Conservation (phyloP, 92 coral and sea anemone genomes). For the Actinernus sp. region DNA sequence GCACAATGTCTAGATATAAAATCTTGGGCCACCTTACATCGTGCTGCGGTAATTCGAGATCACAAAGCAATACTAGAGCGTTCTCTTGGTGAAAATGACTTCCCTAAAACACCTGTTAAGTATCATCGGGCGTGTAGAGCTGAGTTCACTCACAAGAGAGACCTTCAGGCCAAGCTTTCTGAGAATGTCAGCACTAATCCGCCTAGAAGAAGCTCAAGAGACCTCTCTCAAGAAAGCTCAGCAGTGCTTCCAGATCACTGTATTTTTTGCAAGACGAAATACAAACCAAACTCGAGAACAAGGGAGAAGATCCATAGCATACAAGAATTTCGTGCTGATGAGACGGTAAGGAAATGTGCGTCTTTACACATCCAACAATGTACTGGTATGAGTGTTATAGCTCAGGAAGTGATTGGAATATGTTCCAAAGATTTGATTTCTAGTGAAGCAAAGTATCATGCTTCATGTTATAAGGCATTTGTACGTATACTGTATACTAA, state of each 20-base stretch:
- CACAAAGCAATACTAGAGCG: no score
- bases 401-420: conserved; percentile 37
- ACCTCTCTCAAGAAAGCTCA: conserved; percentile 20
- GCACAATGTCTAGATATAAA: no score
- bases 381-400: conserved; percentile 30
- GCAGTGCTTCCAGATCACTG: conserved; percentile 57
- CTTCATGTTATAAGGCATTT: conserved; percentile 43
- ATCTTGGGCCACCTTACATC: no score
- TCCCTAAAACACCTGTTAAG: no score
- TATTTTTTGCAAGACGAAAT: conserved; percentile 23
- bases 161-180: no score
- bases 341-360: conserved; percentile 38
- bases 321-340: conserved; percentile 26
- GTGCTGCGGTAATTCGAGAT: no score
- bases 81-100: no score
- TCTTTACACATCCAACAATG: conserved; percentile 9
- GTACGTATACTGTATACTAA: conserved; percentile 23
- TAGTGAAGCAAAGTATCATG: conserved; percentile 54
- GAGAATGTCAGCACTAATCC: no score
- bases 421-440: conserved; percentile 40
- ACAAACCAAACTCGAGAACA: conserved; percentile 30
- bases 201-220: no score
- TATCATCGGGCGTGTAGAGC: conserved; percentile 61
- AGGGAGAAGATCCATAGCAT: conserved; percentile 15
- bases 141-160: conserved; percentile 41